Evolutionary conservation across 2,888 invertebrate genomes (phyloP), one percentile per base, ranked within the genome.

Genomic region (Drosophila pegasa): DNA sequence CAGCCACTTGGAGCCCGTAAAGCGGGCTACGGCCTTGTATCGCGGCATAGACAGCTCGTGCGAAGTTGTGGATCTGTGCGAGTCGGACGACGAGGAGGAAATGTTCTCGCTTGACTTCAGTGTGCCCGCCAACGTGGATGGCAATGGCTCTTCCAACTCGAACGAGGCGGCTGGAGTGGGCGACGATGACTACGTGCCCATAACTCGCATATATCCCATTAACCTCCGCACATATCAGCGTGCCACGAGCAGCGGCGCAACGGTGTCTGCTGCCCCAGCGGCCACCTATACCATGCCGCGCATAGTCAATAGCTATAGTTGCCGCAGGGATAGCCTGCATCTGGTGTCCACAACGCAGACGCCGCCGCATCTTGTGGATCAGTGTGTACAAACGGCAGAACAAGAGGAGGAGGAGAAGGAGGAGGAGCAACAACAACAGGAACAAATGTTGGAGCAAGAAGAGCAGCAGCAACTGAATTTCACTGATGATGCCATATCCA

Each of bases 281-380:
- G 58, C 62, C 16, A 70, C 64, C 14, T 79, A 79, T 33, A 72
- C 71, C 14, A 51, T 87, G 48, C 87, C 87, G 18, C 75, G 87
- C 25, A 89, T 88, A 40, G 87, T 87, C 2, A 80, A 89, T 10
- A 82, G 78, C 58, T 89, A 82, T 33, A 84, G 84, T 25, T 84
- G 75, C 33, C 84, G 87, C n/a, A 66, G 78, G 14, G 85, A 89
- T 54, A 89, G 87, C 48, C 48, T 88, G 14, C 88, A 87, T 43
- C 54, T 89, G 29, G 79, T 86, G 41, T 72, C 86, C 3, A 88
- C 86, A 6, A 80, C 88, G 6, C 78, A 89, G 16, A 54, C 64
- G 6, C 62, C 82, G 7, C 61, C 83, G 3, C 77, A 85, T 37
- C 66, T 82, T 6, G 74, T 86, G 2, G 87, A 88, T 56, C 83